Evolutionary conservation across 2,797 vertebrate species (phyloP).

Genomic region (Falco berigora): DNA sequence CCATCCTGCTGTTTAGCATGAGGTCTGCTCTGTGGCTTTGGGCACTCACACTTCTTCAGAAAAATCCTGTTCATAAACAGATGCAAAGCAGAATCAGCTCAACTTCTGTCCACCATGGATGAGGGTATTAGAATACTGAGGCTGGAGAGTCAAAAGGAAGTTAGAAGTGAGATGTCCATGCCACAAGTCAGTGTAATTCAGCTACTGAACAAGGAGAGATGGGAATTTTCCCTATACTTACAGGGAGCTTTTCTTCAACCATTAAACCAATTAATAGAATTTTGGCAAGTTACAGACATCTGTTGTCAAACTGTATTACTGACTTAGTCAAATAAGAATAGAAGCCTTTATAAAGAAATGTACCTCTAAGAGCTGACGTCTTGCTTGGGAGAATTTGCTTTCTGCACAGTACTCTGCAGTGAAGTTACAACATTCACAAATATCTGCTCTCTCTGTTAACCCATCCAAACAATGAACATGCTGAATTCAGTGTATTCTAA

Average conservation of each 20-base stretch:
- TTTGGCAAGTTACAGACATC: background rate
- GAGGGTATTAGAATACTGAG: background rate
- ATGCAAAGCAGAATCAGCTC: background rate
- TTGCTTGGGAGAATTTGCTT: conserved; percentile 76
- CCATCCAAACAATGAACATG: conserved; percentile 78
- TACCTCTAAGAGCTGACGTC: background rate
- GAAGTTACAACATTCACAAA: conserved; percentile 82
- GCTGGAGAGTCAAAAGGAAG: background rate
- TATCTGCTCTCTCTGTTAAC: conserved; percentile 79
- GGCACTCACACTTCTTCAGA: background rate
- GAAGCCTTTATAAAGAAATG: background rate
- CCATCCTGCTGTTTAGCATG: background rate
- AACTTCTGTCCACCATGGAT: background rate
- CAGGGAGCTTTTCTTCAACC: background rate
- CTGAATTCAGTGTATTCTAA: conserved; percentile 80
- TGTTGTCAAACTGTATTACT: background rate
- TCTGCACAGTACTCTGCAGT: conserved; percentile 80
- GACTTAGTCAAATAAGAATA: background rate
- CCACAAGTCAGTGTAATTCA: background rate
- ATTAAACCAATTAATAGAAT: background rate
- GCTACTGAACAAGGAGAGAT: background rate
- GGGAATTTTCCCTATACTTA: background rate
- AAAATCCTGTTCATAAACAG: background rate
- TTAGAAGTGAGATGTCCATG: background rate
- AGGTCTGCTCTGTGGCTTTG: background rate